These are phyloP conservation scores for Macaca nemestrina DNA, from an alignment of 2,113 vertebrate species.

Conservation along the genomic window DNA sequence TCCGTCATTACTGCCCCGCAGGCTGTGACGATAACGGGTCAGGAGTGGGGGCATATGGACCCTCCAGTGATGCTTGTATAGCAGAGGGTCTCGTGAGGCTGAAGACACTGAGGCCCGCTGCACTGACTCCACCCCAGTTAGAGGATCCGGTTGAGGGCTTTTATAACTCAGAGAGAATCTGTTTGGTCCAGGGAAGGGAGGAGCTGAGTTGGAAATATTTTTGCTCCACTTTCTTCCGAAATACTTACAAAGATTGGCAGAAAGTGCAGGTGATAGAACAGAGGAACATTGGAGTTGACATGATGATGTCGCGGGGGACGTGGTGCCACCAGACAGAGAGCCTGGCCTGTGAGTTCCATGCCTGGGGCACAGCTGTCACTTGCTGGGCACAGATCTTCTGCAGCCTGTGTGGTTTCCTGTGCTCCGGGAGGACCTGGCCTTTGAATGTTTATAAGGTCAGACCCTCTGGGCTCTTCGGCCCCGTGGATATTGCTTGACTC, in stretches of 20 bases:
- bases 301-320: not conserved
- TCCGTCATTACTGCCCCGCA: not conserved
- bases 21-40: fast-evolving
- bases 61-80: fast-evolving
- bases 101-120: fast-evolving
- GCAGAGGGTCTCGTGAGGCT: not conserved
- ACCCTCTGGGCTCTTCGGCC: not conserved
- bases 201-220: not conserved
- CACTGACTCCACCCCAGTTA: fast-evolving
- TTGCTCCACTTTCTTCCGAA: not conserved
- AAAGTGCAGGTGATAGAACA: not conserved
- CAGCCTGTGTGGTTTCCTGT: fast-evolving
- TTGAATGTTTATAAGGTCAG: not conserved
- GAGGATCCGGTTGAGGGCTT: fast-evolving
- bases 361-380: not conserved
- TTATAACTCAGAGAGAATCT: not conserved
- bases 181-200: not conserved
- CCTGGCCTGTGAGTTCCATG: fast-evolving
- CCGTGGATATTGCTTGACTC: fast-evolving
- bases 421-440: not conserved
- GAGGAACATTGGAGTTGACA: not conserved
- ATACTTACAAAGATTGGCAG: not conserved
- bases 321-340: not conserved
- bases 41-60: fast-evolving
- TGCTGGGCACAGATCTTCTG: not conserved